Conservation (phyloP, 2,888 invertebrate genomes). For the Coleophora deauratella region DNA sequence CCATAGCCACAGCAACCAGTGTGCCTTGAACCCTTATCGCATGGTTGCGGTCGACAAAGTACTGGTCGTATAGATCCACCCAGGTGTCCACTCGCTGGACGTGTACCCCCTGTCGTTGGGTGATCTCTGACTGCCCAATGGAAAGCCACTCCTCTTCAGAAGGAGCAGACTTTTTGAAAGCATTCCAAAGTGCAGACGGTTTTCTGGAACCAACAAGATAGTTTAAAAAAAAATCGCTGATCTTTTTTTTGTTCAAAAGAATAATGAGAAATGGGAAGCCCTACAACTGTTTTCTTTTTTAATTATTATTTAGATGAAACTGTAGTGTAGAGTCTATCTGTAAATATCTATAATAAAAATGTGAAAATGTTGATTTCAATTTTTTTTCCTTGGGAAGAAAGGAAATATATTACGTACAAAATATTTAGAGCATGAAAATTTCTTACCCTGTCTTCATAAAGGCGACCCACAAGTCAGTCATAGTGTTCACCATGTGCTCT, state of each 20-base stretch:
- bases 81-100: conserved; percentile 37
- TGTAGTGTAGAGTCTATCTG: too few relatives aligned
- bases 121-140: conserved; percentile 22
- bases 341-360: too few relatives aligned
- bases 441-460: conserved; percentile 72
- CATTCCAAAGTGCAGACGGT: conserved; percentile 34
- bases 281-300: too few relatives aligned
- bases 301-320: too few relatives aligned
- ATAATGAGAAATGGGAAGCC: too few relatives aligned
- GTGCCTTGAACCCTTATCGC: neutral
- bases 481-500: conserved; percentile 23
- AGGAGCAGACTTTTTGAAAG: conserved; percentile 21
- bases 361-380: too few relatives aligned
- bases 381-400: too few relatives aligned
- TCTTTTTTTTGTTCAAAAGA: too few relatives aligned
- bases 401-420: too few relatives aligned
- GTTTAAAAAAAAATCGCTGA: too few relatives aligned
- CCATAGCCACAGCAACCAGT: too few relatives aligned
- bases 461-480: conserved; percentile 47
- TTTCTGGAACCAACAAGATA: conserved; percentile 26
- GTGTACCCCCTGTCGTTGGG: conserved; percentile 30
- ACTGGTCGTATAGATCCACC: conserved; percentile 41
- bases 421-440: too few relatives aligned
- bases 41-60: conserved; percentile 39
- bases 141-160: conserved; percentile 38